Evolutionary conservation across 2,888 invertebrate species (phyloP), one percentile per base, ranked within the genome.

Genomic region (Noctua pronuba): DNA sequence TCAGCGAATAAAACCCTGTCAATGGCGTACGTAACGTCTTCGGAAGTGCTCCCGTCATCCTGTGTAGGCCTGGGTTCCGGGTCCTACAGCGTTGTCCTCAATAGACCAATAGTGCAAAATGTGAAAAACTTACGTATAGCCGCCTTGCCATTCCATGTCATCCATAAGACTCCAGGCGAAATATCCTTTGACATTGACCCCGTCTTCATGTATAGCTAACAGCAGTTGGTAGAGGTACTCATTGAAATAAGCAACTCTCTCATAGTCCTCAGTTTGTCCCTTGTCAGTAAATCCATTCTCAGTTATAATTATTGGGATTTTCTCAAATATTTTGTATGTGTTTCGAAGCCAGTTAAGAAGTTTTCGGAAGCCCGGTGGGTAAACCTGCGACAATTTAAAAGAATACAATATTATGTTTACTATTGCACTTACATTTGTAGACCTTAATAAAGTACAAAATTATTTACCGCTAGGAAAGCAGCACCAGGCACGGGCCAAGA

Each of bases 331-430:
- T 68, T 97, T 96, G 90, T 97, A 98, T 86, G 97, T 96, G n/a
- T 95, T 95, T 85, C 97, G 97, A 65, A 98, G 95, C 97, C 97
- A 98, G 90, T 97, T 97, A 41, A 98, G 89, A 21, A 97, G 91
- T 89, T 97, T 97, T 79, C 97, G 95, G 90, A 98, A 97, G 58
- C 98, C 98, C 88, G 96, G 96, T 4, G 98, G 98, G 80, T 97
- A 96, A 55, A 97, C 96, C 97, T 97, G 91, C 2, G 46, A 67
- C 6, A 35, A 2, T 38, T 6, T 16, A 38, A 49, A 16, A 21
- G 2, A 21, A n/a, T n/a, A 2, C 13, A 44, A 44, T 44, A 16
- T 44, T 13, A 44, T 44, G 44, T n/a, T n/a, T n/a, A n/a, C n/a
- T n/a, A 41, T 41, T 41, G 38, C 7, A 38, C 38, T 38, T 6